Conservation (phyloP, 2,888 invertebrate species). For the Sphaerophoria taeniata region DNA sequence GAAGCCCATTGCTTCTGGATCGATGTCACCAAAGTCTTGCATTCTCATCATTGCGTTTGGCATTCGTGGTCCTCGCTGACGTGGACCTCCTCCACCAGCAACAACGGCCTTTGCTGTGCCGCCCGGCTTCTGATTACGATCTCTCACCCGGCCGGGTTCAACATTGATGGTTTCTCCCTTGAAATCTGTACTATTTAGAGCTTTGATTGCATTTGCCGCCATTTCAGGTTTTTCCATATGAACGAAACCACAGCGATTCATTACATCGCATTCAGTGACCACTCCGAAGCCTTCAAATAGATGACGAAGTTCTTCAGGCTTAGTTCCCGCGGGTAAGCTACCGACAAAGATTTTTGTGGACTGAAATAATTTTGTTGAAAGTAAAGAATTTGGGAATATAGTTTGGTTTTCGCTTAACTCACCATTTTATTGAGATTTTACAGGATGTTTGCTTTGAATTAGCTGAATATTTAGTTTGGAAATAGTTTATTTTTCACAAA, state of each 20-base stretch:
- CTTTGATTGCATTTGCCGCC: conserved; percentile 91
- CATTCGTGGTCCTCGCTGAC: conserved; percentile 44
- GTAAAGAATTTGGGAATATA: not conserved
- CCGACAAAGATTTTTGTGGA: conserved; percentile 96
- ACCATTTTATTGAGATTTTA: conserved; percentile 6
- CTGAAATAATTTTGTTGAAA: conserved; percentile 81
- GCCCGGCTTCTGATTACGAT: conserved; percentile 75
- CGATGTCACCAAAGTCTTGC: not conserved
- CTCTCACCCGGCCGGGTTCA: conserved; percentile 91
- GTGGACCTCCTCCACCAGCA: conserved; percentile 49
- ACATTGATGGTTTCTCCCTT: conserved; percentile 93
- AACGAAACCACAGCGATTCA: conserved; percentile 97
- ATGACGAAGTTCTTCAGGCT: conserved; percentile 91
- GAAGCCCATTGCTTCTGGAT: conserved; percentile 41
- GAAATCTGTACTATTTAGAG: conserved; percentile 91
- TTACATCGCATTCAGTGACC: conserved; percentile 96
- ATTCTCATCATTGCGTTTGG: conserved; percentile 2
- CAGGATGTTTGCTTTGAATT: not conserved
- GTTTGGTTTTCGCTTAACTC: not conserved
- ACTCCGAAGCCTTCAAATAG: conserved; percentile 93
- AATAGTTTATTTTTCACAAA: not conserved
- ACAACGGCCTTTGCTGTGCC: conserved; percentile 43
- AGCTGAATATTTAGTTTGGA: not conserved
- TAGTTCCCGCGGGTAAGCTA: conserved; percentile 93
- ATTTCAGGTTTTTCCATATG: conserved; percentile 93